phyloP scores from a whole-genome alignment of 2,888 invertebrate species.

The Drosophila neotestacea region DNA sequence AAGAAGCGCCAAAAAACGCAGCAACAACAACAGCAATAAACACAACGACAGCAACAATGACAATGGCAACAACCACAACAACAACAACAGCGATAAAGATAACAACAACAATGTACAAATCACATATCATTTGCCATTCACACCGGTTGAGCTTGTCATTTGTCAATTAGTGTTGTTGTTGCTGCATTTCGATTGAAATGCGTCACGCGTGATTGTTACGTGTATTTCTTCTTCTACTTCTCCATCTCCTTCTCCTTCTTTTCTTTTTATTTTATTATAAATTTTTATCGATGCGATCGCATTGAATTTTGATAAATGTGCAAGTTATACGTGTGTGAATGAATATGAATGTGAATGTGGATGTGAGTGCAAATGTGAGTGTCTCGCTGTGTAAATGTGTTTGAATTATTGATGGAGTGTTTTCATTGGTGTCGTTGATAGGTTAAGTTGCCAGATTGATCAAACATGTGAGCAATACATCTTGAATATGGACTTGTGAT shows the following conservation, averaged over 20 bases:
- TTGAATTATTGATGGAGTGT: slow-evolving; percentile 36
- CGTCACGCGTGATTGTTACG: slow-evolving; percentile 69
- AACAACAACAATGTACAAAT: slow-evolving; percentile 18
- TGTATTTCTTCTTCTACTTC: slow-evolving; percentile 35
- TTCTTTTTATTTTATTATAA: slow-evolving; percentile 12
- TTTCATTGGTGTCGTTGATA: slow-evolving; percentile 5
- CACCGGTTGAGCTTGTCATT: slow-evolving; percentile 43
- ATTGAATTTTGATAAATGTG: slow-evolving; percentile 54
- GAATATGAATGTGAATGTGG: slow-evolving; percentile 24
- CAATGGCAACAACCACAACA: slow-evolving; percentile 6
- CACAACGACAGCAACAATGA: background rate
- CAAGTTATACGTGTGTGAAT: slow-evolving; percentile 4
- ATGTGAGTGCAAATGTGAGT: background rate
- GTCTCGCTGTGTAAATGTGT: slow-evolving; percentile 18
- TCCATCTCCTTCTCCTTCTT: background rate
- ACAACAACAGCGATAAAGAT: background rate
- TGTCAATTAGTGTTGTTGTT: slow-evolving; percentile 22
- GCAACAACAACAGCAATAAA: background rate
- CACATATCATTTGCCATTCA: slow-evolving; percentile 55
- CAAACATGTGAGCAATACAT: slow-evolving; percentile 28
- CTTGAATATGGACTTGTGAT: too few species aligned
- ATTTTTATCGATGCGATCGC: slow-evolving; percentile 50
- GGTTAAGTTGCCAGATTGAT: slow-evolving; percentile 19
- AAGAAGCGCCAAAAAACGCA: slow-evolving; percentile 18
- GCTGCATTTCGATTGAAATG: slow-evolving; percentile 60